Percentiles rank a stretch among this genome's conserved stretches.
These are phyloP conservation scores for Ceratitis capitata DNA, from an alignment of 1,140 invertebrate species.

Conservation along the genomic window DNA sequence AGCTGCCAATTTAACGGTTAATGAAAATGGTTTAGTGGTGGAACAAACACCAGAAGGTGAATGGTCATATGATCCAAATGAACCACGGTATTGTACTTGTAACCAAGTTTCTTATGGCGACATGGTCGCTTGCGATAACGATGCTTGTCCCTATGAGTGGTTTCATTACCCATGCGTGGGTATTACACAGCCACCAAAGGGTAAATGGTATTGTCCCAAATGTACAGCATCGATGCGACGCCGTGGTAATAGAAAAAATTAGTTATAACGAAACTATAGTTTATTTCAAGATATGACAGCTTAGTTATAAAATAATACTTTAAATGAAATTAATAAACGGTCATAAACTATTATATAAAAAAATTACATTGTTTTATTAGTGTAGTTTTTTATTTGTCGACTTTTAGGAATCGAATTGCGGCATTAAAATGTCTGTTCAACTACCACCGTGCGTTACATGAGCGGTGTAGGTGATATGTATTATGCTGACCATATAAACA, in stretches of 20 bases:
- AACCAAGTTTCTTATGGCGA: conserved; percentile 98
- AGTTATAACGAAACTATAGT: conserved; percentile 47
- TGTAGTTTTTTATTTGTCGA: neutral
- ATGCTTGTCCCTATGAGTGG: conserved; percentile 97
- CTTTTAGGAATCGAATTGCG: too few species aligned
- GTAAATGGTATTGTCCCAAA: conserved; percentile 98
- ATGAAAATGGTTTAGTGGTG: conserved; percentile 61
- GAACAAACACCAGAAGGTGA: conserved; percentile 72
- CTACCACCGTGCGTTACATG: neutral
- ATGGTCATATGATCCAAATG: conserved; percentile 90
- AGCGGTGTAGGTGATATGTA: neutral
- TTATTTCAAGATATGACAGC: neutral
- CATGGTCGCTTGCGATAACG: conserved; percentile 99
- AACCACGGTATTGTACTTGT: conserved; percentile 96
- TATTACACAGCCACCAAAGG: conserved; percentile 94
- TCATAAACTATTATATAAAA: neutral
- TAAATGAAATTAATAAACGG: neutral
- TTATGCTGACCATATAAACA: neutral
- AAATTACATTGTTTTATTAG: neutral
- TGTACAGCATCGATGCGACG: conserved; percentile 92
- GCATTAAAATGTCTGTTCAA: too few species aligned
- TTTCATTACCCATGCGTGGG: conserved; percentile 98
- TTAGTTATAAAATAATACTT: neutral
- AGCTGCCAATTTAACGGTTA: conserved; percentile 50
- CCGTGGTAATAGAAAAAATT: conserved; percentile 79